A percentile compares a stretch with the other conserved stretches of the same genome.
Conservation (phyloP, 2,888 invertebrate species). For the Amphiduros pacificus region DNA sequence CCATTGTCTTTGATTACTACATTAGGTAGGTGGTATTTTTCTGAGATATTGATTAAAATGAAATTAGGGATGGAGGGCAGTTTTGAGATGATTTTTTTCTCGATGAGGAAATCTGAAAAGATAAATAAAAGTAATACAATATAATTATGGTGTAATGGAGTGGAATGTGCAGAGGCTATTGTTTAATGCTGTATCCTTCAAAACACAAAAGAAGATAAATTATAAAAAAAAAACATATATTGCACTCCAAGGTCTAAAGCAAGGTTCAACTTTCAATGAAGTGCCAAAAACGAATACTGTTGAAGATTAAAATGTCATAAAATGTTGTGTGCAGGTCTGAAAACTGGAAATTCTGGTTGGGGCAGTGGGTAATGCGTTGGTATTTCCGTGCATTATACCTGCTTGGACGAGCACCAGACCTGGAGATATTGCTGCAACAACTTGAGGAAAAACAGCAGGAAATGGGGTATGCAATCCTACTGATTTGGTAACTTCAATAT, state of each 20-base stretch:
- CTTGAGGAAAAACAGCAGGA: conserved; percentile 29
- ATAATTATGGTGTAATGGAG: too few species aligned
- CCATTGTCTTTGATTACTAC: conserved; percentile 41
- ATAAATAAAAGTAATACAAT: too few species aligned
- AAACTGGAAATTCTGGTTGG: conserved; percentile 20
- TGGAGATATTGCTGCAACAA: conserved; percentile 32
- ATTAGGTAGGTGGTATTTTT: conserved; percentile 29
- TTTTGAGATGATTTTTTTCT: not conserved
- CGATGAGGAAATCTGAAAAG: too few species aligned
- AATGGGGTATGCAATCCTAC: not conserved
- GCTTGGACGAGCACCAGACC: conserved; percentile 41
- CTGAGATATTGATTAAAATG: not conserved
- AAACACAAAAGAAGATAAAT: too few species aligned
- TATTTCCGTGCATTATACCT: conserved; percentile 40
- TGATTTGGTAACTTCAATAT: not conserved
- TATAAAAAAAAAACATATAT: too few species aligned
- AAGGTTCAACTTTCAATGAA: too few species aligned
- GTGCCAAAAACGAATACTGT: too few species aligned
- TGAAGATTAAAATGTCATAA: not conserved
- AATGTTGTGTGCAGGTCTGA: conserved; percentile 9
- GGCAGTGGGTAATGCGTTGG: conserved; percentile 20
- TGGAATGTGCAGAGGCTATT: too few species aligned
- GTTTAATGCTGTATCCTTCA: too few species aligned
- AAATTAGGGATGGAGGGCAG: not conserved
- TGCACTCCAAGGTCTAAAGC: too few species aligned